phyloP scores from a whole-genome alignment of 2,113 vertebrate genomes.

The Macaca nemestrina region DNA sequence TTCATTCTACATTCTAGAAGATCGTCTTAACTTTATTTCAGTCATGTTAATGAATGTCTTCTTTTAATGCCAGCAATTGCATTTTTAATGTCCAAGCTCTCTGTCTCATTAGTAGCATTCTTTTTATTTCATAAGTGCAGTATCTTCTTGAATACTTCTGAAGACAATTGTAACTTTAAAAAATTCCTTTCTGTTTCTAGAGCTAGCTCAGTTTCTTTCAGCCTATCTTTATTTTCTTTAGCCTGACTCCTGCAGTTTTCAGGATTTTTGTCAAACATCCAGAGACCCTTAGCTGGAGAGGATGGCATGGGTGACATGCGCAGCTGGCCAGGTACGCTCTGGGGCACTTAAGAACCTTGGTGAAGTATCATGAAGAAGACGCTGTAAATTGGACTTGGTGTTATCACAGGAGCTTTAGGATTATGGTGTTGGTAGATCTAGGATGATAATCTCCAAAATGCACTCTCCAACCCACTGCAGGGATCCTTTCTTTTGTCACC shows the following conservation, averaged over 20 bases:
- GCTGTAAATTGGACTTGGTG: not conserved
- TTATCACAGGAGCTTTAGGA: not conserved
- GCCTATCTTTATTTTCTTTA: fast-evolving
- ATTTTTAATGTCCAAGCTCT: not conserved
- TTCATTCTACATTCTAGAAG: not conserved
- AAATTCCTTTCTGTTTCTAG: not conserved
- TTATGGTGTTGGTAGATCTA: not conserved
- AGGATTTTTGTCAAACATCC: fast-evolving
- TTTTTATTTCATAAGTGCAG: not conserved
- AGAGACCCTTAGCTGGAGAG: not conserved
- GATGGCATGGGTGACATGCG: too few species aligned
- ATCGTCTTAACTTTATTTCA: not conserved
- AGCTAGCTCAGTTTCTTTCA: not conserved
- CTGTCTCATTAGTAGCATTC: too few species aligned
- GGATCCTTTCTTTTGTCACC: not conserved
- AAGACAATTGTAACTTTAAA: not conserved
- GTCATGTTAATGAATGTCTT: not conserved
- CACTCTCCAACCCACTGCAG: too few species aligned
- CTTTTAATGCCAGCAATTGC: not conserved
- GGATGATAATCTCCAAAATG: not conserved
- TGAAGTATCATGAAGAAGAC: not conserved
- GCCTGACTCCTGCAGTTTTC: not conserved
- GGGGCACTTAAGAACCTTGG: not conserved
- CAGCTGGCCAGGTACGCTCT: too few species aligned
- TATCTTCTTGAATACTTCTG: not conserved